phyloP scores from a whole-genome alignment of 2,888 invertebrate genomes.

The Ephialtes manifestator region DNA sequence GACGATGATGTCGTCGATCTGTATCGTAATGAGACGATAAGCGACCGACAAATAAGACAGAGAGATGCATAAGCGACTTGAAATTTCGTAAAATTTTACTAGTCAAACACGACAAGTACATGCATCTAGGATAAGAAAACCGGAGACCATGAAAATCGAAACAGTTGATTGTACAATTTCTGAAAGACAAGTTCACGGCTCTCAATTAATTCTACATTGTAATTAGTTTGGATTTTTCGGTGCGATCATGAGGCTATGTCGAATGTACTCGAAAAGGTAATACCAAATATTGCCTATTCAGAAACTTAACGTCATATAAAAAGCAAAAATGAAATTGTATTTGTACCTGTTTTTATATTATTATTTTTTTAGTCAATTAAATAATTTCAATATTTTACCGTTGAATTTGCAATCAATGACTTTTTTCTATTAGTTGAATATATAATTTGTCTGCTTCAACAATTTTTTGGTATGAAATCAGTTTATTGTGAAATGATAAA shows the following conservation, averaged over 20 bases:
- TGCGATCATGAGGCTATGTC: not conserved
- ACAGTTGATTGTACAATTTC: slow-evolving; percentile 19
- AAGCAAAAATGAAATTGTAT: not conserved
- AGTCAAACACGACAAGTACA: slow-evolving; percentile 8
- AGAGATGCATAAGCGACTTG: not conserved
- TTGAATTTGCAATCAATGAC: not conserved
- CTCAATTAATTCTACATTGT: not conserved
- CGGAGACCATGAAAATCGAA: not conserved
- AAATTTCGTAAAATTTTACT: slow-evolving; percentile 12
- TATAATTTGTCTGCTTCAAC: too few species aligned
- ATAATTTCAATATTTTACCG: too few species aligned
- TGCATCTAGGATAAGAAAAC: slow-evolving; percentile 31
- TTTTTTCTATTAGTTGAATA: not conserved
- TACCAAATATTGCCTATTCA: not conserved
- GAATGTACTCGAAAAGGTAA: slow-evolving; percentile 23
- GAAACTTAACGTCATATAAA: not conserved
- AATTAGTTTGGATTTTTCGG: not conserved
- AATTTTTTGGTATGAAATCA: too few species aligned
- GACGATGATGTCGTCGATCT: slow-evolving; percentile 16
- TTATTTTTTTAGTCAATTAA: too few species aligned
- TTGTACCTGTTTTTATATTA: too few species aligned
- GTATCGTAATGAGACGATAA: slow-evolving; percentile 20
- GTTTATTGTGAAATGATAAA: slow-evolving; percentile 6
- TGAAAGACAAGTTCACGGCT: slow-evolving; percentile 16
- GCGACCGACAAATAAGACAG: not conserved